Base-by-base conservation (phyloP, 2,113 vertebrate genomes). In the Coryphaenoides rupestris region DNA sequence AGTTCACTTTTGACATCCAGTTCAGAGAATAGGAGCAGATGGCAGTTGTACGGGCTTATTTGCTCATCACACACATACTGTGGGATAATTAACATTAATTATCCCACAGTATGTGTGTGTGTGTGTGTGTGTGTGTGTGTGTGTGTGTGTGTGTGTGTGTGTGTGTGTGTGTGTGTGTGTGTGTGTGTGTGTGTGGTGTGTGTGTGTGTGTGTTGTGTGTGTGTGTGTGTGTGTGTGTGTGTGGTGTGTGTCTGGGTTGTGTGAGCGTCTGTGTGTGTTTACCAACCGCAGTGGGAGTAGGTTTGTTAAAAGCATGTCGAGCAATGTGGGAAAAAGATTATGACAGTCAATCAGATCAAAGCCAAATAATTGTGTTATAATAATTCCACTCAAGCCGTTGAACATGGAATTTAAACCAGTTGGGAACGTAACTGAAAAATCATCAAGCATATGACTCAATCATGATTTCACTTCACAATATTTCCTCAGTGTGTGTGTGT, bases 291-390 rank as follows among this genome's bases (percentile, higher is more conserved):
- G 23, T 60, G 59, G 57, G 10, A 64, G 59, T 54, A 70, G 62
- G 78, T 58, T 73, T 56, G 65, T 60, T 45, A 66, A 6, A 2
- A 73, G 47, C 52, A 52, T 63, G 52, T 5, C 63, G 33, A 58
- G 19, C 75, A 78, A 65, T 64, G 71, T 16, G 4, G 65, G 72
- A 63, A 68, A 79, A 74, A 73, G 74, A 56, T 63, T 60, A 69
- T 60, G 33, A 55, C 59, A 73, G 75, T 83, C 75, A 76, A 58
- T 78, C 68, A 61, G 75, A 80, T 76, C 74, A 81, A 78, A 78
- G 65, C 28, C 61, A 68, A 58, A 76, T 82, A 82, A 79, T 81
- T 73, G 76, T 59, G 47, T 72, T 67, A 68, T 26, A 70, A 52
- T 73, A 79, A 74, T 61, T 79, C 49, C 28, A 60, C 63, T 45